phyloP scores from a whole-genome alignment of 1,140 invertebrate genomes.

The Drosophila ironensis region DNA sequence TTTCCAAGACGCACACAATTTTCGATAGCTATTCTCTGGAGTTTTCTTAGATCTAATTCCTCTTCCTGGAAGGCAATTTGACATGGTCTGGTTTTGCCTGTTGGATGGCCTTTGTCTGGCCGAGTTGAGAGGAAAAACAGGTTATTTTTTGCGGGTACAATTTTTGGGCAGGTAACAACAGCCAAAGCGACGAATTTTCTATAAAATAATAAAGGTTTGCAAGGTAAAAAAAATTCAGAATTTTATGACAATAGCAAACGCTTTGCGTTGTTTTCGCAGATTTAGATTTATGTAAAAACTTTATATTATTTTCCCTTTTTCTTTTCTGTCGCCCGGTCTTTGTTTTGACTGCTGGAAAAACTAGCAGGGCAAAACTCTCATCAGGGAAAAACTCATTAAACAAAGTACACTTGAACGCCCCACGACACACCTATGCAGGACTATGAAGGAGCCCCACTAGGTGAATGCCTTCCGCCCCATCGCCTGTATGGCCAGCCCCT shows the following conservation, averaged over 20 bases:
- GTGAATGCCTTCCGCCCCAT: neutral
- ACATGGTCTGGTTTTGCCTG: conserved; percentile 5
- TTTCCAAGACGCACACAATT: too few species aligned
- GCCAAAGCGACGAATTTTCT: too few species aligned
- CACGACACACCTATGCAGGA: conserved; percentile 38
- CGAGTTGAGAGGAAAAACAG: conserved; percentile 8
- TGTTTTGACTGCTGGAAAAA: conserved; percentile 26
- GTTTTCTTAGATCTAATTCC: conserved; percentile 9
- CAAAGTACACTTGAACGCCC: conserved; percentile 70
- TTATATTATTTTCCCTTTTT: neutral
- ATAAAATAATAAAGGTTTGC: too few species aligned
- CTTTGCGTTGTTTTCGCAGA: neutral
- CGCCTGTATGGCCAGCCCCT: neutral
- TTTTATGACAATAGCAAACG: too few species aligned
- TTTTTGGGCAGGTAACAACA: neutral
- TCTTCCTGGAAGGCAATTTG: conserved; percentile 20
- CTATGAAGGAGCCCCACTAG: conserved; percentile 3
- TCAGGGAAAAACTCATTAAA: conserved; percentile 71
- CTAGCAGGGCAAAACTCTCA: conserved; percentile 23
- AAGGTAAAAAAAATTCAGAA: too few species aligned
- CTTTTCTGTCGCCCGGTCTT: neutral
- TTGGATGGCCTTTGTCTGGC: neutral
- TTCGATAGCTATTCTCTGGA: too few species aligned
- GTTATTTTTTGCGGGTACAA: neutral
- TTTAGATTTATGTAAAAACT: neutral